Evolutionary conservation across 1,140 invertebrate species (phyloP).

Genomic region (Trichomalopsis sarcophagae): DNA sequence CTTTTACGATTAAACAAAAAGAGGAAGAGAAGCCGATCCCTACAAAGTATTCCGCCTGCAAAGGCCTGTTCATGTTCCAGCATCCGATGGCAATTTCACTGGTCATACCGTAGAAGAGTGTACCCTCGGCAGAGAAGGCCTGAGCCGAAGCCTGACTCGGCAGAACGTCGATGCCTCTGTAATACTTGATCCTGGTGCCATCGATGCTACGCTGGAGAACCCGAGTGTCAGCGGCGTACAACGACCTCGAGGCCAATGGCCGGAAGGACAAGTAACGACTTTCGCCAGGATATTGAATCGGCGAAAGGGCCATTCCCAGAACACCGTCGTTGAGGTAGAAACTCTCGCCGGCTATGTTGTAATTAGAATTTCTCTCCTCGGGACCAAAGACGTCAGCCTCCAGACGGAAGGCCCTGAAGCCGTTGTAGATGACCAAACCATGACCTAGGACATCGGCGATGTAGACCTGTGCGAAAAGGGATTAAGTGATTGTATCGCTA

Average conservation of each 20-base stretch:
- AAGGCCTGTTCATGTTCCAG: conserved; percentile 61
- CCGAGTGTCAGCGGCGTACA: conserved; percentile 58
- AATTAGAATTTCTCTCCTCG: conserved; percentile 59
- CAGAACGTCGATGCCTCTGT: conserved; percentile 66
- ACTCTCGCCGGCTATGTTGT: conserved; percentile 74
- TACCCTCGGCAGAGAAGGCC: conserved; percentile 63
- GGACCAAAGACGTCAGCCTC: conserved; percentile 17
- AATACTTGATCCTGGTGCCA: conserved; percentile 51
- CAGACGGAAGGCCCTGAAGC: background rate
- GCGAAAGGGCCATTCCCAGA: conserved; percentile 67
- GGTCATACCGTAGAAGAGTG: conserved; percentile 66
- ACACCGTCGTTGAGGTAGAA: conserved; percentile 69
- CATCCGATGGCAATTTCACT: conserved; percentile 65
- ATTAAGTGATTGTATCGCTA: background rate
- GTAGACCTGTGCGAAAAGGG: conserved; percentile 71
- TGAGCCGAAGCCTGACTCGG: conserved; percentile 59
- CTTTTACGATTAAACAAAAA: background rate
- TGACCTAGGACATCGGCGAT: conserved; percentile 77
- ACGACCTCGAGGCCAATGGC: conserved; percentile 64
- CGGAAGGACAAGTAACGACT: conserved; percentile 62
- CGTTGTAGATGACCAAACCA: conserved; percentile 78
- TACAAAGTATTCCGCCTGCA: conserved; percentile 53
- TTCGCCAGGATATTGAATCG: conserved; percentile 54
- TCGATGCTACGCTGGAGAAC: conserved; percentile 55
- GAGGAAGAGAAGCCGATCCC: background rate